Evolutionary conservation across 2,113 vertebrate genomes (phyloP), one percentile per base, ranked within the genome.

Genomic region (Amphiprion percula): DNA sequence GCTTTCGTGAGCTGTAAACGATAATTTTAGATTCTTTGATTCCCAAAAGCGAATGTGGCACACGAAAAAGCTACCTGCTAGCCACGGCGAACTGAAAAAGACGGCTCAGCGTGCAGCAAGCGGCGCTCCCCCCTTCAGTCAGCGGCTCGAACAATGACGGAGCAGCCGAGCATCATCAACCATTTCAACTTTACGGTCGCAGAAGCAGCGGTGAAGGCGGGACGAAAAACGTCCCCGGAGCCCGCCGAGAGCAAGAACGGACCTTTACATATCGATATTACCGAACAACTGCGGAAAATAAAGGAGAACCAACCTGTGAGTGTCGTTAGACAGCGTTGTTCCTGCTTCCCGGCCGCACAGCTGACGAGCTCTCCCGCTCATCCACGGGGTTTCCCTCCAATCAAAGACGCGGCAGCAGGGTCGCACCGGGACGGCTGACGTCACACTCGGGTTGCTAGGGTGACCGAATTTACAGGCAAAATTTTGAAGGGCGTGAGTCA

Each of bases 371-470:
- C 93, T 94, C 90, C 93, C 93, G 95, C 93, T 94, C 86, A 90
- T 96, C 94, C 95, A 97, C 97, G 96, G 97, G 96, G 97, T 96
- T 97, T 98, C 96, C 95, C 95, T 95, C 95, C 95, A 96, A 96
- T 97, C 95, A 95, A 86, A 91, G 87, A 82, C 86, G 68, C 82
- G 84, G 83, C 76, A 90, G 93, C 93, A 93, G 93, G 93, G 93
- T 87, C 85, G 65, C 92, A 87, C 94, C 84, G 94, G 95, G 94
- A 92, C 88, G 85, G 84, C 83, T 97, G 95, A 98, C 97, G 97
- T 97, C 96, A 97, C 46, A 95, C 11, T 1, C n/a, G 90, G 59
- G 94, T 96, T 94, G 94, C 96, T 93, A 92, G 84, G 95, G 95
- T 93, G 96, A 97, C 96, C 90, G 24, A 0, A 44, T 77, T 80